Evolutionary conservation across 2,888 invertebrate genomes (phyloP).

Genomic region (Antheraea assamensis): DNA sequence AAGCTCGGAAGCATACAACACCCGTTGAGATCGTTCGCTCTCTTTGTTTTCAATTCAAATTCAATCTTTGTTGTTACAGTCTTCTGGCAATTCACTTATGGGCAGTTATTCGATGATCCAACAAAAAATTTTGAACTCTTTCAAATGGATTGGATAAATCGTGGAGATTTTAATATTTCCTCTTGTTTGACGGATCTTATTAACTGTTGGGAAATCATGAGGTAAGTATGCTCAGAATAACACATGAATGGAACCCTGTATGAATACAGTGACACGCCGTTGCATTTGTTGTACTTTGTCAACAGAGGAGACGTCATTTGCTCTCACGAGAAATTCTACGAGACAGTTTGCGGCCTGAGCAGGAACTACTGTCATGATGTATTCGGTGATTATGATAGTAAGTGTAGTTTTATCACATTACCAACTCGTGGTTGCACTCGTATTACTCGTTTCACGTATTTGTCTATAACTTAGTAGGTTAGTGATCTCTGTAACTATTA

Average conservation of each 20-base stretch:
- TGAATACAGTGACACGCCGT: neutral
- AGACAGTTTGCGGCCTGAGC: slow-evolving; percentile 34
- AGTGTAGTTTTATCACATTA: slow-evolving; percentile 10
- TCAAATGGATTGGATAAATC: slow-evolving; percentile 35
- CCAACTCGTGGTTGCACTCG: neutral
- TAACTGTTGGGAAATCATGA: slow-evolving; percentile 44
- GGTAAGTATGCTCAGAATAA: slow-evolving; percentile 27
- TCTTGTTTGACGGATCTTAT: slow-evolving; percentile 39
- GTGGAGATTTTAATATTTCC: slow-evolving; percentile 43
- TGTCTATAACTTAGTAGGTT: neutral
- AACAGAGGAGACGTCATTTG: slow-evolving; percentile 37
- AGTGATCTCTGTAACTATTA: neutral
- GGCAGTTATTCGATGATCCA: slow-evolving; percentile 32
- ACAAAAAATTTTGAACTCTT: slow-evolving; percentile 30
- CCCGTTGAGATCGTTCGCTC: neutral
- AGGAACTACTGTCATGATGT: slow-evolving; percentile 33
- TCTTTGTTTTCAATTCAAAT: neutral
- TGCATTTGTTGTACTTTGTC: neutral
- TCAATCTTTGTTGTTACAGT: slow-evolving; percentile 19
- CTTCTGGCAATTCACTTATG: slow-evolving; percentile 22
- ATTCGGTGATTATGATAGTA: slow-evolving; percentile 27
- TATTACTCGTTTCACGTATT: neutral
- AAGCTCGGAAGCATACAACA: neutral
- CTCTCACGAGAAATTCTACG: slow-evolving; percentile 21
- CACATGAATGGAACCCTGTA: neutral